A percentile compares a stretch with the other conserved stretches of the same genome.
Evolutionary conservation across 2,888 invertebrate genomes (phyloP).

Genomic region (Temnothorax unifasciatus): DNA sequence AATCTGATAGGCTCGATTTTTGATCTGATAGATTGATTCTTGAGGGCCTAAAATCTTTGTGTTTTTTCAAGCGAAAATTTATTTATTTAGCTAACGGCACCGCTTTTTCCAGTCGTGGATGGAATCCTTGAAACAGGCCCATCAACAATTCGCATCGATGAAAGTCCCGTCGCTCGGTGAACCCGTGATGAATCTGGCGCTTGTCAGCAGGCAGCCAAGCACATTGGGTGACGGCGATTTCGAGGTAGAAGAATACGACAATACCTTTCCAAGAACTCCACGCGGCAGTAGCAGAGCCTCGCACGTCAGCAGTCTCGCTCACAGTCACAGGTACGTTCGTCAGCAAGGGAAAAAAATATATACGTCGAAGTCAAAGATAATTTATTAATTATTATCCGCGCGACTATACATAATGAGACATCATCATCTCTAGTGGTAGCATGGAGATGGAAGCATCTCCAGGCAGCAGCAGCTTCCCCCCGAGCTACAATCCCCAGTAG

Average conservation of each 20-base stretch:
- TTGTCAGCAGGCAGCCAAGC: constrained; percentile 83
- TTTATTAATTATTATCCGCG: neutral
- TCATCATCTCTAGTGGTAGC: constrained; percentile 79
- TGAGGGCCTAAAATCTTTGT: neutral
- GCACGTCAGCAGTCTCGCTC: constrained; percentile 91
- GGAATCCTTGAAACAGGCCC: constrained; percentile 84
- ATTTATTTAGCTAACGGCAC: neutral
- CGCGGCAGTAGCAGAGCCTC: constrained; percentile 88
- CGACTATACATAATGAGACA: neutral
- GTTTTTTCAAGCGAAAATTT: neutral
- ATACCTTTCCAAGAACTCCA: constrained; percentile 84
- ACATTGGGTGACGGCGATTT: constrained; percentile 83
- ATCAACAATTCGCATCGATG: constrained; percentile 83
- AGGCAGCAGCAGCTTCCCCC: constrained; percentile 83
- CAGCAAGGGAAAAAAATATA: neutral
- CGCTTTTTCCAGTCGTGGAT: constrained; percentile 82
- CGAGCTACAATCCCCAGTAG: constrained; percentile 84
- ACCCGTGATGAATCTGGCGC: constrained; percentile 70
- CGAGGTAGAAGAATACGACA: constrained; percentile 83
- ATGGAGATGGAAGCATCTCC: constrained; percentile 86
- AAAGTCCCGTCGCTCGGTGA: constrained; percentile 81
- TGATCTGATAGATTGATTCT: neutral
- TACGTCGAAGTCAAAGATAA: neutral
- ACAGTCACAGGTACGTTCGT: constrained; percentile 89
- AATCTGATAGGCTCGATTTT: neutral